A percentile compares a stretch with the other conserved stretches of the same genome.
Conservation (phyloP, 2,888 invertebrate species). For the Petrolisthes manimaculis region DNA sequence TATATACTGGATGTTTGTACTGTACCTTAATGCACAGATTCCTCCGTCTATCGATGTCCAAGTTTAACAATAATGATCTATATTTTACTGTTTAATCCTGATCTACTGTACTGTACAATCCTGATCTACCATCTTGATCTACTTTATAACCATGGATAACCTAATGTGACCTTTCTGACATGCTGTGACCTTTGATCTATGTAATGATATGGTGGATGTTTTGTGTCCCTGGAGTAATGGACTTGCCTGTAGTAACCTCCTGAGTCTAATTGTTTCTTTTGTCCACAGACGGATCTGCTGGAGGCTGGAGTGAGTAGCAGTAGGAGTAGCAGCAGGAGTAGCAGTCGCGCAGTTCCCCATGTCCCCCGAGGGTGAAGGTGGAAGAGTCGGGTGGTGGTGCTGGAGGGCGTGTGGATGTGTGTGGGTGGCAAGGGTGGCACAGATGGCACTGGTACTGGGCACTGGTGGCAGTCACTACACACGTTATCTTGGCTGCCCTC, state of each 20-base stretch:
- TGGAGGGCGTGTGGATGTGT: constrained; percentile 22
- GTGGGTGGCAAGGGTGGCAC: constrained; percentile 36
- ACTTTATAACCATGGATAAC: no score
- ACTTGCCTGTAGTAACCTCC: not conserved
- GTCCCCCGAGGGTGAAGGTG: not conserved
- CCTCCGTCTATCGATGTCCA: no score
- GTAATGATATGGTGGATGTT: no score
- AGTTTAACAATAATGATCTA: no score
- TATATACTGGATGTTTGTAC: no score
- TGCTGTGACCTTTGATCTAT: no score
- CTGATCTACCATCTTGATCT: no score
- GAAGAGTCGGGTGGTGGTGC: not conserved
- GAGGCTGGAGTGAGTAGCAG: constrained; percentile 32
- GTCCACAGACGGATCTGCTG: constrained; percentile 36
- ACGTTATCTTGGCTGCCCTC: constrained; percentile 38
- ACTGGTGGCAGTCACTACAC: constrained; percentile 20
- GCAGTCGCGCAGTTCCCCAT: constrained; percentile 18
- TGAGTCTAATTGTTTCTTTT: not conserved
- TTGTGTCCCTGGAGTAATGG: no score
- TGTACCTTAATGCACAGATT: no score
- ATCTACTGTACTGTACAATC: no score
- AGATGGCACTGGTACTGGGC: constrained; percentile 33
- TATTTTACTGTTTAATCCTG: no score
- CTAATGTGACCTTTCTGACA: no score
- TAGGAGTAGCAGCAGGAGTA: constrained; percentile 44